Evolutionary conservation across 2,888 invertebrate species (phyloP).

Genomic region (Parelbella ahira): DNA sequence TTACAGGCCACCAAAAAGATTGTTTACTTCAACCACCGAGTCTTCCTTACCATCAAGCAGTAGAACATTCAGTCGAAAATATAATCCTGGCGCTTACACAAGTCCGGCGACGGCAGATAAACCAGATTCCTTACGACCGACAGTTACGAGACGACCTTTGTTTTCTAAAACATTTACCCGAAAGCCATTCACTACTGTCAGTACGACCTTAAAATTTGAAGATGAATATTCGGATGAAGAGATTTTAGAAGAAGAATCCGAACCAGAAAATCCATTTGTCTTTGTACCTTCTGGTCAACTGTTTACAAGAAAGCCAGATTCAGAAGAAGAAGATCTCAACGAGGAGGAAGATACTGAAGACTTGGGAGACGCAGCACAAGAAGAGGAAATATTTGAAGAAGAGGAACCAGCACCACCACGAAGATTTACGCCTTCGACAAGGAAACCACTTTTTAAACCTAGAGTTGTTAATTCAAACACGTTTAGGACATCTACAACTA

Average conservation of each 20-base stretch:
- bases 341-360: conserved; percentile 38
- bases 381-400: conserved; percentile 44
- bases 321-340: conserved; percentile 32
- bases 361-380: conserved; percentile 37
- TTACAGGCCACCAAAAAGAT: conserved; percentile 62
- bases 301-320: conserved; percentile 61
- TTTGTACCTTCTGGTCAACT: conserved; percentile 68
- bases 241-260: conserved; percentile 56
- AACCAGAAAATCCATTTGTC: conserved; percentile 62
- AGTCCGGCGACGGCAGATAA: conserved; percentile 63
- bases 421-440: conserved; percentile 48
- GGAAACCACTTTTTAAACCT: conserved; percentile 56
- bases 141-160: conserved; percentile 54
- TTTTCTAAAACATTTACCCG: conserved; percentile 61
- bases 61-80: conserved; percentile 71
- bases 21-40: conserved; percentile 69
- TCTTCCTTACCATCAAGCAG: conserved; percentile 54
- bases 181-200: conserved; percentile 61
- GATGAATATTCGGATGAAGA: conserved; percentile 62
- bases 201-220: conserved; percentile 59
- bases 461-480: conserved; percentile 63
- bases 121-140: conserved; percentile 48
- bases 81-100: conserved; percentile 68
- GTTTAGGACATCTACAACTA: conserved; percentile 65
- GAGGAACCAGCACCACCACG: conserved; percentile 34